phyloP scores from a whole-genome alignment of 2,888 invertebrate genomes.

The Callosobruchus maculatus region DNA sequence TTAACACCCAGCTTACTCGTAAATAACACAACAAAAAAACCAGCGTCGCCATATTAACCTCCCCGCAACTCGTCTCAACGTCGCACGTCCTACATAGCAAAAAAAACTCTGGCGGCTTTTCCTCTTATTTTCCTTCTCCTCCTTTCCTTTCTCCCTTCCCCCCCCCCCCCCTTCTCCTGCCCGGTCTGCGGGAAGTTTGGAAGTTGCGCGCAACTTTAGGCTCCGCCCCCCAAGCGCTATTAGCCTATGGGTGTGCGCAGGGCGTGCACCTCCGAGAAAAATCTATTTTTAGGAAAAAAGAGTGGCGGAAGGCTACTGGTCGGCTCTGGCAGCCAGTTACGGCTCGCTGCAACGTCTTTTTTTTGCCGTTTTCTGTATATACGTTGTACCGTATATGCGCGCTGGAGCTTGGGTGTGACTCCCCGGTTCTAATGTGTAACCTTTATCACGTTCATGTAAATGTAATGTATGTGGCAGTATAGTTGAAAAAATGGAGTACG shows the following conservation, averaged over 20 bases:
- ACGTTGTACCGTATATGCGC: not conserved
- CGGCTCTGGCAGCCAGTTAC: not conserved
- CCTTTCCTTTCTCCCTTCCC: slow-evolving; percentile 9
- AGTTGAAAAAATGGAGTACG: too few species aligned
- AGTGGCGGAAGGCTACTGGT: not conserved
- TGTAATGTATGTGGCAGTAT: not conserved
- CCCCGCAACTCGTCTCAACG: slow-evolving; percentile 40
- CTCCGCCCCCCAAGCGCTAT: not conserved
- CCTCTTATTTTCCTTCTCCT: slow-evolving; percentile 52
- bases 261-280: not conserved
- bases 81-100: slow-evolving; percentile 49
- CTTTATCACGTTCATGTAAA: not conserved
- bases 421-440: not conserved
- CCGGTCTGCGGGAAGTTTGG: not conserved
- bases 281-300: slow-evolving; percentile 1
- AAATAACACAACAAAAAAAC: not conserved
- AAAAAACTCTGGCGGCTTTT: slow-evolving; percentile 43
- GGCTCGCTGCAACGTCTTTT: not conserved
- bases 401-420: not conserved
- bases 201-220: slow-evolving; percentile 4
- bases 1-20: not conserved
- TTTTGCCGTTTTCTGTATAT: not conserved
- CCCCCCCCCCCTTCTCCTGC: not conserved
- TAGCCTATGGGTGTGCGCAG: not conserved
- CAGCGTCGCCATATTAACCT: not conserved